phyloP scores from a whole-genome alignment of 2,888 invertebrate genomes.

The Perithous albicinctus region DNA sequence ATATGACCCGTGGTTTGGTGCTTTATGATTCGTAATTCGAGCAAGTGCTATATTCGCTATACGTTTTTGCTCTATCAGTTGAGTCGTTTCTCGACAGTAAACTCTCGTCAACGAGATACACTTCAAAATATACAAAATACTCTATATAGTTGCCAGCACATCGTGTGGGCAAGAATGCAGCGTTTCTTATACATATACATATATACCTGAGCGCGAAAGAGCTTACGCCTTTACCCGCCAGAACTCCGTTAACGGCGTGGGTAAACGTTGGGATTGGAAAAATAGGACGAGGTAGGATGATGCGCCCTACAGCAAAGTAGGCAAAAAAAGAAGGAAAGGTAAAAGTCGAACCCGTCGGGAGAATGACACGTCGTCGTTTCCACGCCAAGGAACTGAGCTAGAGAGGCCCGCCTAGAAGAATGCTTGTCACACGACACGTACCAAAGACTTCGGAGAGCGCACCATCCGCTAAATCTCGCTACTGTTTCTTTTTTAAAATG shows the following conservation, averaged over 20 bases:
- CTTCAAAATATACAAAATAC: too few relatives aligned
- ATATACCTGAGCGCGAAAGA: not conserved
- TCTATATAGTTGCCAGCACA: not conserved
- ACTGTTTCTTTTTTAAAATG: slow-evolving; percentile 49
- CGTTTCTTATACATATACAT: not conserved
- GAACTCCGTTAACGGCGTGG: slow-evolving; percentile 12
- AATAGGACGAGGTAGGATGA: not conserved
- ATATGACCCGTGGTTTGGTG: too few relatives aligned
- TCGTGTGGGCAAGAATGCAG: not conserved
- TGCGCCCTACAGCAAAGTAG: slow-evolving; percentile 10
- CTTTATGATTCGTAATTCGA: too few relatives aligned
- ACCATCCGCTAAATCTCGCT: slow-evolving; percentile 45
- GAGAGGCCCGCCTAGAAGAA: slow-evolving; percentile 32
- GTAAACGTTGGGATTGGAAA: slow-evolving; percentile 25
- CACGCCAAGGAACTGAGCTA: slow-evolving; percentile 22
- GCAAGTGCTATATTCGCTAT: too few relatives aligned
- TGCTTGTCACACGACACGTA: slow-evolving; percentile 54
- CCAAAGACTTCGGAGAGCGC: slow-evolving; percentile 44
- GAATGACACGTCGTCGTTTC: slow-evolving; percentile 37
- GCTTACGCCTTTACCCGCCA: not conserved
- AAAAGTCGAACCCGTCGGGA: slow-evolving; percentile 42
- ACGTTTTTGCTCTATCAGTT: too few relatives aligned
- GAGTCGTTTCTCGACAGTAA: too few relatives aligned
- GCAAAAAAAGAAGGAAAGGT: slow-evolving; percentile 1
- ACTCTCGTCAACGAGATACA: too few relatives aligned